These are phyloP conservation scores for Falcunculus frontatus DNA, from an alignment of 2,113 vertebrate genomes.

Conservation along the genomic window DNA sequence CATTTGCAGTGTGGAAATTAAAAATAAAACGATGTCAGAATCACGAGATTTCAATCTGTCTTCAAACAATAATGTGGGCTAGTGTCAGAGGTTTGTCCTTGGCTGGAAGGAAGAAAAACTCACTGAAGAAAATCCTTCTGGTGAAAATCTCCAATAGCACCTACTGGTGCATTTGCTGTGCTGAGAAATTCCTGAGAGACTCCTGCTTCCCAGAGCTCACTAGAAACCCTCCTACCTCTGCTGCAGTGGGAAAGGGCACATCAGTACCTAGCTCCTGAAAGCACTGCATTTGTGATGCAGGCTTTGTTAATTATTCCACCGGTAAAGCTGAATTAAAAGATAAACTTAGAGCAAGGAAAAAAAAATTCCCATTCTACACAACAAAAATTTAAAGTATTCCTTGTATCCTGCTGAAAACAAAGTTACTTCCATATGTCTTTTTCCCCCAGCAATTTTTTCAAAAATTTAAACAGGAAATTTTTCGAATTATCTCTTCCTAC, in stretches of 20 bases:
- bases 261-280: neutral
- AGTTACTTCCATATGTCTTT: neutral
- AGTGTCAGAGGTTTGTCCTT: constrained; percentile 62
- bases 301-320: neutral
- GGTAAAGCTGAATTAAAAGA: neutral
- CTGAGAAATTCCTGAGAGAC: neutral
- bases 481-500: neutral
- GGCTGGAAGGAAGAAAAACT: constrained; percentile 8
- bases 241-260: neutral
- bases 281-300: neutral
- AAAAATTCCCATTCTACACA: neutral
- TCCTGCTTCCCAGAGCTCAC: neutral
- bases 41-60: constrained; percentile 47
- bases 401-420: neutral
- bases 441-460: fast-evolving
- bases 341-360: neutral
- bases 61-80: constrained; percentile 58
- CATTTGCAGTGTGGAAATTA: constrained; percentile 62
- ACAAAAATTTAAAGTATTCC: neutral
- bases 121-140: neutral
- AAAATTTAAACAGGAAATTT: neutral
- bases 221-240: neutral
- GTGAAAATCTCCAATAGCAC: neutral
- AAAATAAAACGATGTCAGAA: constrained; percentile 67
- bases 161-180: neutral